Evolutionary conservation across 2,888 invertebrate genomes (phyloP).

Genomic region (Agrotis segetum): DNA sequence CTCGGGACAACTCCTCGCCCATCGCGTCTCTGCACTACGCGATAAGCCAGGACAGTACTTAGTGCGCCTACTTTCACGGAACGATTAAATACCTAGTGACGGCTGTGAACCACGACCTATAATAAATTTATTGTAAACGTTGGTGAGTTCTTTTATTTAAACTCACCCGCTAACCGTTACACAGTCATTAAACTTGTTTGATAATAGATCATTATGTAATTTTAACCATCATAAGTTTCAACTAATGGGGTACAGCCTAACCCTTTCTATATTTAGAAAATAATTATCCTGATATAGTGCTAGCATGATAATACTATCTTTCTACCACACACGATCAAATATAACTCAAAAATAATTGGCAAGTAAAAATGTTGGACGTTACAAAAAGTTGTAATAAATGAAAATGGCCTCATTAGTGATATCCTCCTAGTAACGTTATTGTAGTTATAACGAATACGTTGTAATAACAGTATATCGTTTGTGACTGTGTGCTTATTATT

Average conservation of each 20-base stretch:
- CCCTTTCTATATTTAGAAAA: conserved; percentile 2
- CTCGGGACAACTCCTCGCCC: too few species aligned
- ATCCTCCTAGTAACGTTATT: not conserved
- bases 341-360: conserved; percentile 9
- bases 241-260: not conserved
- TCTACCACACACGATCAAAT: too few species aligned
- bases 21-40: too few species aligned
- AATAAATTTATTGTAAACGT: too few species aligned
- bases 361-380: not conserved
- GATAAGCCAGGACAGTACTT: too few species aligned
- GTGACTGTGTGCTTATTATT: not conserved
- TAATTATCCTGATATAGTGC: not conserved
- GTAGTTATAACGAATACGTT: not conserved
- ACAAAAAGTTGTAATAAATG: not conserved
- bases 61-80: too few species aligned
- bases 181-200: too few species aligned
- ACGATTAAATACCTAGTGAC: too few species aligned
- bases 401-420: conserved; percentile 1
- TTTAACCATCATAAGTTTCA: not conserved
- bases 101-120: too few species aligned
- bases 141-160: too few species aligned
- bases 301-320: not conserved
- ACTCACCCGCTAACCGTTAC: too few species aligned
- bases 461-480: not conserved
- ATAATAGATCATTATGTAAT: not conserved